Conservation (phyloP, 1,140 invertebrate species). For the Rhopalosiphum padi region DNA sequence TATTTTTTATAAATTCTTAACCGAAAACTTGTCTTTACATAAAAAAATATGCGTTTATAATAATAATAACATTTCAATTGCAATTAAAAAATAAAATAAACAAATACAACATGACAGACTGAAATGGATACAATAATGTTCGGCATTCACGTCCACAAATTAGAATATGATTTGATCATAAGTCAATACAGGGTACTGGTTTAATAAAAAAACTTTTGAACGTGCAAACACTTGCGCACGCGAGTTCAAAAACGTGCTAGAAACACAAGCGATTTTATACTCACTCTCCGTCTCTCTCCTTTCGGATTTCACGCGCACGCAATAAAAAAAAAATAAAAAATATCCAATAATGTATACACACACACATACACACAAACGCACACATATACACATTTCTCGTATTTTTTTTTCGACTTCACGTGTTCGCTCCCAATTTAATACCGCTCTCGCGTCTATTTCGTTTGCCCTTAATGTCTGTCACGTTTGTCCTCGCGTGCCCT, state of each 20-base stretch:
- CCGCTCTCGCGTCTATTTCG: background rate
- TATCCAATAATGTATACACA: conserved; percentile 42
- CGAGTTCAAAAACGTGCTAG: conserved; percentile 25
- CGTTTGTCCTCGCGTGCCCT: conserved; percentile 43
- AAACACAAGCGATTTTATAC: conserved; percentile 35
- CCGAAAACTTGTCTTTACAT: background rate
- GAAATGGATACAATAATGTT: background rate
- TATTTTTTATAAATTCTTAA: too few species aligned
- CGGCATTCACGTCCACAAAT: conserved; percentile 23
- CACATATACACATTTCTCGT: background rate
- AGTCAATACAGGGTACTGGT: background rate
- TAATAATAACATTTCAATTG: background rate
- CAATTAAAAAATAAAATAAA: background rate
- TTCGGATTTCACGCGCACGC: background rate
- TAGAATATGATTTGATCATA: conserved; percentile 38
- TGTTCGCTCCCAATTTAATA: conserved; percentile 12
- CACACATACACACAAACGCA: background rate
- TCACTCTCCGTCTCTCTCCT: background rate
- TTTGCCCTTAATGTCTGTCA: conserved; percentile 55
- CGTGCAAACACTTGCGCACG: background rate
- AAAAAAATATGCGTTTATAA: background rate
- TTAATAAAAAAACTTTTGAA: conserved; percentile 47
- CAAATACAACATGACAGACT: background rate
- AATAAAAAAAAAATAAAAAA: conserved; percentile 16
- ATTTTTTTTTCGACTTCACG: conserved; percentile 28